phyloP scores from a whole-genome alignment of 2,113 vertebrate species.

The Rallus limicola region DNA sequence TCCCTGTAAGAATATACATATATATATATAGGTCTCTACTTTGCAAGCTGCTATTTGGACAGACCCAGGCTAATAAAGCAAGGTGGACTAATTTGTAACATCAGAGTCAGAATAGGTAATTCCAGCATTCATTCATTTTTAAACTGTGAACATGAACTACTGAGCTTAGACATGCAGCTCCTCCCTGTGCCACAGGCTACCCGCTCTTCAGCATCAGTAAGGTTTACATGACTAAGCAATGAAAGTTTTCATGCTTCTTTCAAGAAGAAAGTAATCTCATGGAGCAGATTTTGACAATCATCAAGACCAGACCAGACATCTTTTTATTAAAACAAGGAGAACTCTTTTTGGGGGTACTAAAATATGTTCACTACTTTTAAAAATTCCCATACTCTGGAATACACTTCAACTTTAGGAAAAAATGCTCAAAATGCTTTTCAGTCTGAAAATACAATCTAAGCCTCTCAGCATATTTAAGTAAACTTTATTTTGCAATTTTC shows the following conservation, averaged over 20 bases:
- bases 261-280: not conserved
- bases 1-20: not conserved
- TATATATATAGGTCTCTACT: not conserved
- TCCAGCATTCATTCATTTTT: not conserved
- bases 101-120: not conserved
- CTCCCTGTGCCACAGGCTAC: not conserved
- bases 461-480: not conserved
- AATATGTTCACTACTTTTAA: not conserved
- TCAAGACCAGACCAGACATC: not conserved
- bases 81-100: not conserved
- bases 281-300: not conserved
- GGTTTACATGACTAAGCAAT: not conserved
- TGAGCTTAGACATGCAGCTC: not conserved
- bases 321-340: not conserved
- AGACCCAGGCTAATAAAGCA: not conserved
- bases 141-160: not conserved
- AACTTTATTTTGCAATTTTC: not conserved
- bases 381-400: not conserved
- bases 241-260: not conserved
- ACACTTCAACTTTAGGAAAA: not conserved
- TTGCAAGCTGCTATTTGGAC: not conserved
- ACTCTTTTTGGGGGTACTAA: not conserved
- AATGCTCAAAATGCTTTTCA: not conserved
- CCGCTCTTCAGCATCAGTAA: not conserved
- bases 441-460: not conserved